Percentiles rank a stretch among this genome's conserved stretches.
phyloP scores from a whole-genome alignment of 2,888 invertebrate genomes.

The Caenorhabditis panamensis region DNA sequence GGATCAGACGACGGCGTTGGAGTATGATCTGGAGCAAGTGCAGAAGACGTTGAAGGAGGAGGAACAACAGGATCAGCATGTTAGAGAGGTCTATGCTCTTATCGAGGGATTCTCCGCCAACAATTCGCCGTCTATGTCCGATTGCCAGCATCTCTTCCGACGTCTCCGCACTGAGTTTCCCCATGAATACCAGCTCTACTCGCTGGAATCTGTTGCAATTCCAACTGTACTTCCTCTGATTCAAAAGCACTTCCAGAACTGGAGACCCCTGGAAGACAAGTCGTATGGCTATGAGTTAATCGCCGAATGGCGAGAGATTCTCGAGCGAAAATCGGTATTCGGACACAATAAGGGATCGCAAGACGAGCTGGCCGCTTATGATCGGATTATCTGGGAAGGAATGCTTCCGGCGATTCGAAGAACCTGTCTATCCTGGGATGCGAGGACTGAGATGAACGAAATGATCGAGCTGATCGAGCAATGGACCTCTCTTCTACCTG shows the following conservation, averaged over 20 bases:
- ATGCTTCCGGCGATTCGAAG: slow-evolving; percentile 88
- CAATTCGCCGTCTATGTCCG: slow-evolving; percentile 83
- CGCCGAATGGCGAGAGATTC: slow-evolving; percentile 72
- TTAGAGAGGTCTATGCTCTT: slow-evolving; percentile 82
- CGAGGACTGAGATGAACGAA: slow-evolving; percentile 85
- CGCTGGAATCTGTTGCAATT: slow-evolving; percentile 89
- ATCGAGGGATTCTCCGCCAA: slow-evolving; percentile 54
- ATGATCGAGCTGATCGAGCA: slow-evolving; percentile 88
- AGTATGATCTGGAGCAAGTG: slow-evolving; percentile 88
- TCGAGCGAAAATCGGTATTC: slow-evolving; percentile 42
- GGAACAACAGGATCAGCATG: slow-evolving; percentile 86
- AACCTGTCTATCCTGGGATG: slow-evolving; percentile 86
- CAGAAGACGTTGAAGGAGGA: slow-evolving; percentile 87
- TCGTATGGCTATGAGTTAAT: slow-evolving; percentile 82
- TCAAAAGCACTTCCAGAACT: slow-evolving; percentile 87
- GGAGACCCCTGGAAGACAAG: slow-evolving; percentile 89
- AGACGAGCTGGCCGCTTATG: slow-evolving; percentile 85
- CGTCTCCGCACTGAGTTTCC: slow-evolving; percentile 85
- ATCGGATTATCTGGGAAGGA: slow-evolving; percentile 91
- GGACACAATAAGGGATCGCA: slow-evolving; percentile 43
- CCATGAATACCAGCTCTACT: slow-evolving; percentile 88
- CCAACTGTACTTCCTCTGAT: slow-evolving; percentile 90
- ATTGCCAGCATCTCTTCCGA: slow-evolving; percentile 85
- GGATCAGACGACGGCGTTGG: slow-evolving; percentile 88
- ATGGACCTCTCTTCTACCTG: slow-evolving; percentile 89